Conservation (phyloP, 1,140 invertebrate genomes). For the Olivierus martensii region DNA sequence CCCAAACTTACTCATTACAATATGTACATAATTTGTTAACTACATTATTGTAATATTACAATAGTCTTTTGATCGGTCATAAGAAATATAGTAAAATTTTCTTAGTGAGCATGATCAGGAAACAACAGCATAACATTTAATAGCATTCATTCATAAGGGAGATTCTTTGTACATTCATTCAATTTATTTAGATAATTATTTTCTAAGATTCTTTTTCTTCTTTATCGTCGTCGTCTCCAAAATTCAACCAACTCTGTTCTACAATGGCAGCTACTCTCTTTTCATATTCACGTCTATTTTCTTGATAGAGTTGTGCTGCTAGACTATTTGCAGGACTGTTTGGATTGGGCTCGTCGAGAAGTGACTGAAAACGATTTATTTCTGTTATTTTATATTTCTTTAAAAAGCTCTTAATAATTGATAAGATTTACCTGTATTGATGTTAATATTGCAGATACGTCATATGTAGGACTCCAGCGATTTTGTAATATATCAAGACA, state of each 20-base stretch:
- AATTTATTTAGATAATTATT: neutral
- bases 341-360: slow-evolving; percentile 90
- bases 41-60: too few relatives aligned
- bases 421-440: slow-evolving; percentile 57
- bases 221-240: slow-evolving; percentile 25
- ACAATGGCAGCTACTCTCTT: slow-evolving; percentile 93
- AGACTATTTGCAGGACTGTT: slow-evolving; percentile 93
- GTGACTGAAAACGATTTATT: slow-evolving; percentile 45
- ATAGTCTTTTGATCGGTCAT: too few relatives aligned
- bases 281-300: slow-evolving; percentile 88
- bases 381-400: too few relatives aligned
- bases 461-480: slow-evolving; percentile 98
- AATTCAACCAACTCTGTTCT: slow-evolving; percentile 90
- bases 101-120: too few relatives aligned
- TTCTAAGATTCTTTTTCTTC: slow-evolving; percentile 18
- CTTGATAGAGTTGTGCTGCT: slow-evolving; percentile 91
- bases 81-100: too few relatives aligned
- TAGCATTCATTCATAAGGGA: too few relatives aligned
- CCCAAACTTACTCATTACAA: too few relatives aligned
- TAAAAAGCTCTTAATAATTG: slow-evolving; percentile 73
- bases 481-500: slow-evolving; percentile 99
- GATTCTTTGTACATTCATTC: neutral
- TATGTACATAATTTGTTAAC: too few relatives aligned
- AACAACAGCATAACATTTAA: too few relatives aligned
- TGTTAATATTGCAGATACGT: slow-evolving; percentile 96